Conservation (phyloP, 2,113 vertebrate species). For the Sinocyclocheilus maitianheensis region DNA sequence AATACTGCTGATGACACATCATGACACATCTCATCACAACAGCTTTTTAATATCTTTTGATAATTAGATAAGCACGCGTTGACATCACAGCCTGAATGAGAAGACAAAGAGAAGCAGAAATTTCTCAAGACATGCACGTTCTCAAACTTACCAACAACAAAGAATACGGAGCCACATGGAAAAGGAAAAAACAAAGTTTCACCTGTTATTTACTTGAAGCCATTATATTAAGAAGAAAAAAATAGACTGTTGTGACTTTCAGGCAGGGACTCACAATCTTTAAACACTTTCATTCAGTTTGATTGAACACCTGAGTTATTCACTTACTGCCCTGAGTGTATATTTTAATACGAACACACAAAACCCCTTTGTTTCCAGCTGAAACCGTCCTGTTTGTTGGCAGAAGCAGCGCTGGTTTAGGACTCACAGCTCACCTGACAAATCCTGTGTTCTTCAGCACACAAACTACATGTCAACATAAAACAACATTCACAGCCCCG, state of each 20-base stretch:
- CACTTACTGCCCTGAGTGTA: not conserved
- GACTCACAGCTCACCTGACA: not conserved
- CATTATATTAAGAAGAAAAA: slow-evolving; percentile 72
- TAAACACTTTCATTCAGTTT: not conserved
- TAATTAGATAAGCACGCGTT: slow-evolving; percentile 68
- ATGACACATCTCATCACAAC: not conserved
- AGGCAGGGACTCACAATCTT: slow-evolving; percentile 31
- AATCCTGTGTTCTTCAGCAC: not conserved
- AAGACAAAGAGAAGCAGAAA: slow-evolving; percentile 80
- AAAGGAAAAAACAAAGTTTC: slow-evolving; percentile 83
- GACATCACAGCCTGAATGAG: slow-evolving; percentile 82
- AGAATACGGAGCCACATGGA: slow-evolving; percentile 93
- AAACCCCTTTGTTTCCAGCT: not conserved
- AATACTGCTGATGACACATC: not conserved
- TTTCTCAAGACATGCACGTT: slow-evolving; percentile 93
- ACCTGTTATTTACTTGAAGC: slow-evolving; percentile 78
- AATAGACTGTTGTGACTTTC: not conserved
- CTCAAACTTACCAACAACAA: slow-evolving; percentile 96
- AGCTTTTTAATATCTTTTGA: not conserved
- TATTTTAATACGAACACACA: not conserved
- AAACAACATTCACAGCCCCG: not conserved
- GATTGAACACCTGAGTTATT: not conserved
- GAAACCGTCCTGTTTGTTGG: not conserved
- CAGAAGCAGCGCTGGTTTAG: not conserved
- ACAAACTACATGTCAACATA: not conserved